phyloP scores from a whole-genome alignment of 30 jellyfish, hydroid and myxozoan species.

The Catostylus mosaicus region DNA sequence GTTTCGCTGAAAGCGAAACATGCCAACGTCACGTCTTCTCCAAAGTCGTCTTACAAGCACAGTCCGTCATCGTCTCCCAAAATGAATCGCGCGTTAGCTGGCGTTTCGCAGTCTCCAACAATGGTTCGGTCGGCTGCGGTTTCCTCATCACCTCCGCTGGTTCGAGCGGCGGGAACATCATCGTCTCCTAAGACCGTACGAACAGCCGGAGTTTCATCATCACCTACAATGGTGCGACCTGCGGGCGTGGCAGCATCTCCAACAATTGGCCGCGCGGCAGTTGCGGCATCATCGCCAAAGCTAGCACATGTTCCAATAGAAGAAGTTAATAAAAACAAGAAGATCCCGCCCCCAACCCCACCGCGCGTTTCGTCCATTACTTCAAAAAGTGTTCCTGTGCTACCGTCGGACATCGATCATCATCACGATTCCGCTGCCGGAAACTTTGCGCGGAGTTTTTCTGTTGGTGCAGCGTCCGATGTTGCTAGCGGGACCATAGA shows the following conservation, averaged over 20 bases:
- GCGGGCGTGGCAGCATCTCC: slow-evolving; percentile 12
- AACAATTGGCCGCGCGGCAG: not conserved
- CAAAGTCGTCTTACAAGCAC: not conserved
- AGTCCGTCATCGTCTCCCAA: slow-evolving; percentile 35
- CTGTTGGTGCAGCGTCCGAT: slow-evolving; percentile 64
- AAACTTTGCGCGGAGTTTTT: slow-evolving; percentile 43
- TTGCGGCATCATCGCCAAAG: not conserved
- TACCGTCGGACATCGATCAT: slow-evolving; percentile 49
- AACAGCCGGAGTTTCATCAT: not conserved
- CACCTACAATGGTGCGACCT: not conserved
- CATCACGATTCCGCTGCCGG: slow-evolving; percentile 1
- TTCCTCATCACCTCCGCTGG: not conserved
- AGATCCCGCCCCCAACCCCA: slow-evolving; percentile 97
- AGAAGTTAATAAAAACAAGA: slow-evolving; percentile 35
- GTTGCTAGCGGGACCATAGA: slow-evolving; percentile 36
- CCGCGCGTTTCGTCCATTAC: slow-evolving; percentile 89
- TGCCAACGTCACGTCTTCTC: not conserved
- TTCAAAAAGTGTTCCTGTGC: slow-evolving; percentile 69
- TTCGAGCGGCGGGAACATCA: not conserved
- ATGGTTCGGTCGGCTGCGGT: slow-evolving; percentile 1
- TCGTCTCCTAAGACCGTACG: slow-evolving; percentile 18
- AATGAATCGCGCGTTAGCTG: slow-evolving; percentile 15
- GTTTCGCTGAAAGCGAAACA: slow-evolving; percentile 36
- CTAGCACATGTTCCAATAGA: slow-evolving; percentile 1
- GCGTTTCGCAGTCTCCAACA: slow-evolving; percentile 1